Evolutionary conservation across 1,140 invertebrate genomes (phyloP).

Genomic region (Aphis gossypii): DNA sequence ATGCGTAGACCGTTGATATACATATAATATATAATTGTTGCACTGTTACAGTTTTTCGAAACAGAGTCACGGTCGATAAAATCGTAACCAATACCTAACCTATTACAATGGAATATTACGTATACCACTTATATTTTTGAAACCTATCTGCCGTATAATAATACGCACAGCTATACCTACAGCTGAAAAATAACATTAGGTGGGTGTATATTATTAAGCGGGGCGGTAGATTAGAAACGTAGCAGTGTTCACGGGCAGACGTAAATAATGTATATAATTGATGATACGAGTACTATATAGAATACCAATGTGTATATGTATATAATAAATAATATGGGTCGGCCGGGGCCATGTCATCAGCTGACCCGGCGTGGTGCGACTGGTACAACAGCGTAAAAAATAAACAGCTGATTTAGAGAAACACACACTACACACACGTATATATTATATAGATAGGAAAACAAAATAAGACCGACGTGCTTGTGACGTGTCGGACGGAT

Average conservation of each 20-base stretch:
- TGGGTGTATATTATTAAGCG: not conserved
- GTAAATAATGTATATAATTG: not conserved
- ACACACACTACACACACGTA: not conserved
- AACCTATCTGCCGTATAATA: no score
- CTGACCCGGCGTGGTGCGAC: not conserved
- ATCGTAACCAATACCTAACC: no score
- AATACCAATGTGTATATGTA: not conserved
- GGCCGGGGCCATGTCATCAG: not conserved
- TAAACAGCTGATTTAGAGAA: constrained; percentile 6
- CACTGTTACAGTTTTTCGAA: not conserved
- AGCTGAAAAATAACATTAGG: not conserved
- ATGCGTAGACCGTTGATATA: not conserved
- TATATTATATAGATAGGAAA: not conserved
- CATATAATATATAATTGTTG: not conserved
- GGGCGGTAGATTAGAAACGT: not conserved
- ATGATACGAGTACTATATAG: not conserved
- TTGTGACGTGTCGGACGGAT: not conserved
- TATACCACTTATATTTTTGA: no score
- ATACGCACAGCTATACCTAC: not conserved
- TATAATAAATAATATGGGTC: not conserved
- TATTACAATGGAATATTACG: no score
- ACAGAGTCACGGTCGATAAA: not conserved
- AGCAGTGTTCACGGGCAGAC: not conserved
- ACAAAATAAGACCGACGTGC: not conserved
- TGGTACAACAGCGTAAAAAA: not conserved